These are phyloP conservation scores for Dioctria linearis DNA, from an alignment of 2,888 invertebrate species.

Conservation along the genomic window DNA sequence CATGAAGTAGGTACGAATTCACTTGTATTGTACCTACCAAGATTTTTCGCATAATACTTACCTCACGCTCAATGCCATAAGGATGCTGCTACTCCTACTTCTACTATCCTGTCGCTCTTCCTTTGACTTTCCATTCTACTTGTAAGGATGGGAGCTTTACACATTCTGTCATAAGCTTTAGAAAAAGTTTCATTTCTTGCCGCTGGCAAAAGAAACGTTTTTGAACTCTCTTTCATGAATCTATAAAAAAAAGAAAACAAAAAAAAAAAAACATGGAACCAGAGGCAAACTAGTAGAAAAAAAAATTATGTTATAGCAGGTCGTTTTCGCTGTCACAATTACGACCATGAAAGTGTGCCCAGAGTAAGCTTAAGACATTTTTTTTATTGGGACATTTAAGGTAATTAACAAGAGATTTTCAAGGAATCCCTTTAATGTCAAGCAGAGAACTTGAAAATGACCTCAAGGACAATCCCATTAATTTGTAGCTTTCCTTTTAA, in stretches of 20 bases:
- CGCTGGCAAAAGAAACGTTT: not conserved
- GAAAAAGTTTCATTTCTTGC: not conserved
- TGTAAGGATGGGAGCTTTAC: not conserved
- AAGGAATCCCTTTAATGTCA: not conserved
- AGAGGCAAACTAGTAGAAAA: not conserved
- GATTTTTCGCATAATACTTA: not conserved
- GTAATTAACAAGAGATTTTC: not conserved
- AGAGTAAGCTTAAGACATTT: not conserved
- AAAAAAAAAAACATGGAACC: not conserved
- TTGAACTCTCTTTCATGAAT: not conserved
- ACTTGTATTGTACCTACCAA: not conserved
- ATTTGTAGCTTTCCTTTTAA: not conserved
- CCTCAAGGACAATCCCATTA: not conserved
- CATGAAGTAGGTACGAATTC: not conserved
- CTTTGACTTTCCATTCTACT: not conserved
- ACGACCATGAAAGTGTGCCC: not conserved
- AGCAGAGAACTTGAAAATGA: not conserved
- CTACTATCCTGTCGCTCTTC: not conserved
- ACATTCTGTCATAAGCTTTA: not conserved
- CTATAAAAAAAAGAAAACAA: not conserved
- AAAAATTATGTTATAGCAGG: not conserved
- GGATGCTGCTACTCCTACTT: not conserved
- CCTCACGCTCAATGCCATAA: not conserved
- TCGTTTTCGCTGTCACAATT: not conserved
- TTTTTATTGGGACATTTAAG: not conserved